phyloP scores from a whole-genome alignment of 2,113 vertebrate species.

The Lamprologus lemairii region DNA sequence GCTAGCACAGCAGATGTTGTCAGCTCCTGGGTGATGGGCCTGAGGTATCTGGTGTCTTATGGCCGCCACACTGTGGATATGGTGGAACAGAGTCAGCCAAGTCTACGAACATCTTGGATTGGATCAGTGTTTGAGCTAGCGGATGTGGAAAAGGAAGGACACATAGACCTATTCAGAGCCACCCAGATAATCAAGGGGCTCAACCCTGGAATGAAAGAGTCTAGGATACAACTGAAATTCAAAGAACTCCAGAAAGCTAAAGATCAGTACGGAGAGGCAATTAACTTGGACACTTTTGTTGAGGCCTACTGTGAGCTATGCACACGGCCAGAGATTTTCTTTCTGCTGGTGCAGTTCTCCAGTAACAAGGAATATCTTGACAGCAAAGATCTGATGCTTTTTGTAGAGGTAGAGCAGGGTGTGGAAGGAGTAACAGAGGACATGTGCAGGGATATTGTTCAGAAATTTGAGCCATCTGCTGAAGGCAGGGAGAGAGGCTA shows the following conservation, averaged over 20 bases:
- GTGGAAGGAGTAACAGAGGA: slow-evolving; percentile 85
- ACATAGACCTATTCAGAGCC: slow-evolving; percentile 77
- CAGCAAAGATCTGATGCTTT: slow-evolving; percentile 85
- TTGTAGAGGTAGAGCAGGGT: slow-evolving; percentile 88
- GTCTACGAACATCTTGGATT: slow-evolving; percentile 84
- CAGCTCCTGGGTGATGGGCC: slow-evolving; percentile 90
- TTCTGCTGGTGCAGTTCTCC: slow-evolving; percentile 88
- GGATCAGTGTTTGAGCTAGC: slow-evolving; percentile 82
- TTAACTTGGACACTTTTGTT: slow-evolving; percentile 80
- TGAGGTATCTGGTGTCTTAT: slow-evolving; percentile 85
- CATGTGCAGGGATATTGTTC: slow-evolving; percentile 80
- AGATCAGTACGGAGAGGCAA: slow-evolving; percentile 72
- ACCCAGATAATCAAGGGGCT: slow-evolving; percentile 86
- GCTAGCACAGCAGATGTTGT: slow-evolving; percentile 84
- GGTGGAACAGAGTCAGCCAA: slow-evolving; percentile 72
- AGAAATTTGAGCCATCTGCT: slow-evolving; percentile 84
- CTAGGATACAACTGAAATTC: slow-evolving; percentile 85
- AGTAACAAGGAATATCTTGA: slow-evolving; percentile 91
- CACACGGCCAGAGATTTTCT: slow-evolving; percentile 89
- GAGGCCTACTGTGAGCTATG: slow-evolving; percentile 87
- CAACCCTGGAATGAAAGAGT: slow-evolving; percentile 86
- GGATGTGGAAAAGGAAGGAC: slow-evolving; percentile 76
- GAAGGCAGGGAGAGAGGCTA: slow-evolving; percentile 82
- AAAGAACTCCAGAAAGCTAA: slow-evolving; percentile 87
- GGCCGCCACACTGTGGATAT: slow-evolving; percentile 80